Conservation (phyloP, 2,888 invertebrate genomes). For the Cephus runcator region DNA sequence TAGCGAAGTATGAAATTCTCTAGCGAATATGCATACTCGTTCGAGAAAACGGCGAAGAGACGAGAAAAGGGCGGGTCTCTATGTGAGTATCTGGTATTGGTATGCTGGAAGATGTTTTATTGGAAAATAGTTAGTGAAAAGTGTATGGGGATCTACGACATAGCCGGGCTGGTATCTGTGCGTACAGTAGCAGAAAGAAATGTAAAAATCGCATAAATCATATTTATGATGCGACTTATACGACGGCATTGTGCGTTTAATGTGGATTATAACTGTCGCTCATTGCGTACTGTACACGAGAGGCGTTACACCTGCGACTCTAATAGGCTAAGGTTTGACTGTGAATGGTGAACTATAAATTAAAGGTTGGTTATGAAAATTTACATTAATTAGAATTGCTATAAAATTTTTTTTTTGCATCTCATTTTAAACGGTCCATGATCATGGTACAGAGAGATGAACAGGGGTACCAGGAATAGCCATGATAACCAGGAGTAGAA, state of each 20-base stretch:
- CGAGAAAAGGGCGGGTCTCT: neutral
- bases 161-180: neutral
- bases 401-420: neutral
- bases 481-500: too few species aligned
- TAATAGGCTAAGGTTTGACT: neutral
- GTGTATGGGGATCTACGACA: constrained; percentile 11
- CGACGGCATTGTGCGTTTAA: neutral
- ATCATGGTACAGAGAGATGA: neutral
- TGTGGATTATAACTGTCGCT: constrained; percentile 10
- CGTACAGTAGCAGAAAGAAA: neutral
- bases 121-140: constrained; percentile 33
- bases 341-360: neutral
- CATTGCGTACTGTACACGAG: neutral
- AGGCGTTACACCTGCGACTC: neutral
- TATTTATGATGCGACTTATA: constrained; percentile 23
- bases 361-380: neutral
- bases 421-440: neutral
- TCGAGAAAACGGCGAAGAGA: neutral
- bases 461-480: neutral
- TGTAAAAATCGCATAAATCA: constrained; percentile 43
- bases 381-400: neutral
- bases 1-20: neutral
- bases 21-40: neutral
- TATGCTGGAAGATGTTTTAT: constrained; percentile 24
- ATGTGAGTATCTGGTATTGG: neutral